phyloP scores from a whole-genome alignment of 2,888 invertebrate species.

The Didymodactylos carnosus region DNA sequence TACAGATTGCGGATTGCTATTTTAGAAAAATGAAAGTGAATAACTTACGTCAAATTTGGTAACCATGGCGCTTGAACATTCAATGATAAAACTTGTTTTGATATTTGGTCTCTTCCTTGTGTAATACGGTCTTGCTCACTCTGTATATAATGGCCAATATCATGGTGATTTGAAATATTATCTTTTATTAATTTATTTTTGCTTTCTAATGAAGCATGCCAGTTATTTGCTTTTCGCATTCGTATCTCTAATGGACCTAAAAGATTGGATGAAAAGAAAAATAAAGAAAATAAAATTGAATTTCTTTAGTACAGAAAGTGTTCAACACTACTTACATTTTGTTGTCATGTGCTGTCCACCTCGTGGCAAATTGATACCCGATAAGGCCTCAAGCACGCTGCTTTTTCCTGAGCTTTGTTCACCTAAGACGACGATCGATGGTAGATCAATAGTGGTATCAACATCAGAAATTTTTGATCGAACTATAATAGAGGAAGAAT shows the following conservation, averaged over 20 bases:
- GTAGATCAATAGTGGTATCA: neutral
- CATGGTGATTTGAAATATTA: neutral
- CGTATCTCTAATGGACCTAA: neutral
- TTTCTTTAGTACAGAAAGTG: too few species aligned
- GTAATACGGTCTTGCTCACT: neutral
- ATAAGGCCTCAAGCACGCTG: neutral
- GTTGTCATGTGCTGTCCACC: neutral
- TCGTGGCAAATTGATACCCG: neutral
- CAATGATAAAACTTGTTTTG: neutral
- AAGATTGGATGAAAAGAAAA: too few species aligned
- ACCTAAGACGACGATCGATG: neutral
- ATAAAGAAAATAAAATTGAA: too few species aligned
- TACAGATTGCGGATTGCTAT: too few species aligned
- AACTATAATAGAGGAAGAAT: neutral
- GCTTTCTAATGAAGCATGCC: neutral
- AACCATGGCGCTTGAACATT: neutral
- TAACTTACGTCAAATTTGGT: neutral
- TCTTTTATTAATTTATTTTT: neutral
- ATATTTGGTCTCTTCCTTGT: neutral
- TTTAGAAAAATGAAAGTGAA: too few species aligned
- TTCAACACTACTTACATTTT: too few species aligned
- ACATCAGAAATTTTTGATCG: neutral
- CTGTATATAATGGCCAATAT: neutral
- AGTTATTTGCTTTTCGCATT: neutral
- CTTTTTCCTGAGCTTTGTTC: neutral